Base-by-base conservation (phyloP, 2,113 vertebrate species). In the Corythornis cristatus region DNA sequence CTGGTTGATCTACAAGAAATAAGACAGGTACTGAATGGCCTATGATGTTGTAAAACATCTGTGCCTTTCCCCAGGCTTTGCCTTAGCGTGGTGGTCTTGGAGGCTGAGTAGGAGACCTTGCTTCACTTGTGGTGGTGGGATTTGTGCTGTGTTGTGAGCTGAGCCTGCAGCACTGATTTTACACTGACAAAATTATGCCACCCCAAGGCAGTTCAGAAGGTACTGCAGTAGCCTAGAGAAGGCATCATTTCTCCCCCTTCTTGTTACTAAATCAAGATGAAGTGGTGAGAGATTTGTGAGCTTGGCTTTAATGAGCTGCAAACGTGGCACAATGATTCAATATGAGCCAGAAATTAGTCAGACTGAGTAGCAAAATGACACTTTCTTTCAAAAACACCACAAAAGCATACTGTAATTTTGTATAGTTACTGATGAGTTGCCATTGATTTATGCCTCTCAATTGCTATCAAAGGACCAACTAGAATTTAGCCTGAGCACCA, bases 341-440 rank as follows among this genome's bases (percentile, higher is more conserved):
- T 67, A 45, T 68, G 82, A 93, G 90, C 87, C 83, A 96, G 82
- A 90, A 95, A 93, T 96, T 96, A 96, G 95, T 87, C 80, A 96
- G 62, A 60, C 72, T 53, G 87, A 93, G 67, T 88, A 92, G 86
- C 85, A 94, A 95, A 92, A 90, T 83, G 86, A 92, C 86, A 74
- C 78, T 97, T 94, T 50, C 58, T 93, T 95, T 75, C 66, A 83
- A 90, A 87, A 94, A 70, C 76, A 76, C 42, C 76, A 93, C 84
- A 89, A 94, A 92, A 93, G 81, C 79, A 88, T 86, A 68, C 94
- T 88, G 74, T 77, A 92, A 95, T 95, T 93, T 95, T 93, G 71
- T 93, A 29, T 93, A 87, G 91, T 95, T 95, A 91, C 68, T 83
- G 91, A 92, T 90, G 91, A 87, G 51, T 78, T 94, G 77, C 74